Base-by-base conservation (phyloP, 2,797 vertebrate genomes). In the Pseudochaenichthys georgianus region DNA sequence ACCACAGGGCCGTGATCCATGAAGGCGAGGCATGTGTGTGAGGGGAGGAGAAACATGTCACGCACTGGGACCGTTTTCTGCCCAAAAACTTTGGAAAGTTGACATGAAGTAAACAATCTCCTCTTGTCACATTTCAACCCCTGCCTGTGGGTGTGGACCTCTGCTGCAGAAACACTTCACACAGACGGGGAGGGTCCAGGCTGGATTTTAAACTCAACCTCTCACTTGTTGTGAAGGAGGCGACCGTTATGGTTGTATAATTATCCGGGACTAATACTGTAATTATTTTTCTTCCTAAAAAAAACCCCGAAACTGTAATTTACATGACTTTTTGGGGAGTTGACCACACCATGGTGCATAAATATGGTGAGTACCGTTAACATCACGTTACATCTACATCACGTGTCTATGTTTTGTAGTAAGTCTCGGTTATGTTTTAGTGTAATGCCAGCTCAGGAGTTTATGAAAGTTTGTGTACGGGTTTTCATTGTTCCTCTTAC, bases 321-420 rank as follows among this genome's bases (percentile, higher is more conserved):
- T 65, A 34, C 52, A 72, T 86, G 65, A 73, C 73, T 72, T 78
- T 83, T 67, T 82, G 80, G 54, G 67, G 63, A 58, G 78, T 78
- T 13, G 79, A 47, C 38, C 72, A 70, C 75, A 75, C 59, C 76
- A 95, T 95, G 95, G 94, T 95, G 63, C 95, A 95, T 71, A 95
- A 93, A 87, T 95, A 95, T 73, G 94, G 95, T 96, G 79, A 95
- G 94, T 93, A 67, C 72, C 73, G 72, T 83, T 73, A 74, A 45
- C 50, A 2, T n/a, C 54, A 72, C 41, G 19, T 19, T 10, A 50
- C 21, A 21, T 74, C 62, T 71, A 34, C 19, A 45, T 73, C 76
- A 70, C 66, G 73, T 85, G 73, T 68, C 48, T 69, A 50, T 41
- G 47, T 63, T 70, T 55, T 58, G 19, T 3, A 5, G 31, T 54